Percentiles rank a stretch among this genome's conserved stretches.
Evolutionary conservation across 2,797 vertebrate genomes (phyloP).

Genomic region (Lutjanus campechanus): DNA sequence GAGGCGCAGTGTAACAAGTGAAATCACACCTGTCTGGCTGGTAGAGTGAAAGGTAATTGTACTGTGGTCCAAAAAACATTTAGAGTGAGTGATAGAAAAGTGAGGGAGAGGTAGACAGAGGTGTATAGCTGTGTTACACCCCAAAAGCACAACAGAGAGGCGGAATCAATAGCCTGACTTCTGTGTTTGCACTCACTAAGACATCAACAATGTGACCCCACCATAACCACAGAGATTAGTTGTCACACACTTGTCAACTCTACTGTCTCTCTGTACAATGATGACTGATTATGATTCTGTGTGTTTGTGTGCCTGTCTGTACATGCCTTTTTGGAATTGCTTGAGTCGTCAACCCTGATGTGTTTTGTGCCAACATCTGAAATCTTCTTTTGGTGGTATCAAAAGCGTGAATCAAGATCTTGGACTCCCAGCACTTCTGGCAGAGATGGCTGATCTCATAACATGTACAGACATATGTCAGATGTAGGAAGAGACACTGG

Average conservation of each 20-base stretch:
- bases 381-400: conserved; percentile 9
- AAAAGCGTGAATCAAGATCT: not conserved
- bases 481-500: not conserved
- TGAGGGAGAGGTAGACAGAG: conserved; percentile 25
- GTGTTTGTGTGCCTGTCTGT: not conserved
- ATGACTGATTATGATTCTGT: conserved; percentile 39
- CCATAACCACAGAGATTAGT: conserved; percentile 64
- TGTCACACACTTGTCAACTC: conserved; percentile 67
- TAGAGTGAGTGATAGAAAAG: conserved; percentile 46
- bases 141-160: conserved; percentile 29
- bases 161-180: conserved; percentile 60
- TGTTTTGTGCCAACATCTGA: conserved; percentile 22
- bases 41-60: conserved; percentile 53
- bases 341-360: conserved; percentile 14
- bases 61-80: conserved; percentile 38
- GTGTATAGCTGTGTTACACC: conserved; percentile 34
- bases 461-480: not conserved
- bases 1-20: conserved; percentile 40
- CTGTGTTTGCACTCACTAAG: conserved; percentile 56
- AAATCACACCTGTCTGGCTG: conserved; percentile 38
- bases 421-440: not conserved
- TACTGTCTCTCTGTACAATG: conserved; percentile 30
- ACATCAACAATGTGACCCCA: conserved; percentile 55
- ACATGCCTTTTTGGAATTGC: conserved; percentile 2
- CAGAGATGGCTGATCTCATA: not conserved